Evolutionary conservation across 2,888 invertebrate genomes (phyloP).

Genomic region (Tinea trinotella): DNA sequence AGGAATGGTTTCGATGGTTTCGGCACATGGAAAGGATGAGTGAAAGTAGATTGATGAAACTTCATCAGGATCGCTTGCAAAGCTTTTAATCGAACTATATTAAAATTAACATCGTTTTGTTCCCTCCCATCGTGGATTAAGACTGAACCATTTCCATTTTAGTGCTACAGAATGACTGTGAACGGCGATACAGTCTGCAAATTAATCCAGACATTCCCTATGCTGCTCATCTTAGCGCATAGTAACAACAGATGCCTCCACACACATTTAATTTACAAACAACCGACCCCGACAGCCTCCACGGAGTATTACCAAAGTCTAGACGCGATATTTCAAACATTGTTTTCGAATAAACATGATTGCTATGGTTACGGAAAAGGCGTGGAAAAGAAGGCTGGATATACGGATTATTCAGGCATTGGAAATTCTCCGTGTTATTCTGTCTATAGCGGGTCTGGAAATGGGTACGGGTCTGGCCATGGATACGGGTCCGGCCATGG

Average conservation of each 20-base stretch:
- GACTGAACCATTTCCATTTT: too few relatives aligned
- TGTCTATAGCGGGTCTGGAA: constrained; percentile 24
- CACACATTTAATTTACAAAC: constrained; percentile 53
- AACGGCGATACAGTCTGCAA: constrained; percentile 46
- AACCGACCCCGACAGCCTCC: constrained; percentile 49
- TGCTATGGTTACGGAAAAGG: constrained; percentile 26
- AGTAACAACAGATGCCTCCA: constrained; percentile 48
- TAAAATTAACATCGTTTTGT: too few relatives aligned
- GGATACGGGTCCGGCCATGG: constrained; percentile 19
- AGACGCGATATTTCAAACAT: constrained; percentile 44
- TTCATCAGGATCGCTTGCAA: too few relatives aligned
- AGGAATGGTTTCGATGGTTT: too few relatives aligned
- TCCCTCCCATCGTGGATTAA: too few relatives aligned
- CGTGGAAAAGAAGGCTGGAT: background rate
- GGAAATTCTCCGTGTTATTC: constrained; percentile 12
- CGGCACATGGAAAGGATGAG: too few relatives aligned
- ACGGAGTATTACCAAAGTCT: constrained; percentile 59
- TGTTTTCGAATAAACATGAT: constrained; percentile 28
- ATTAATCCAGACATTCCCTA: constrained; percentile 54
- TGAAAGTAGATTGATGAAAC: too few relatives aligned
- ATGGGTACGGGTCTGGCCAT: constrained; percentile 19
- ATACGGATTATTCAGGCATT: background rate
- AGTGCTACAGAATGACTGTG: constrained; percentile 59
- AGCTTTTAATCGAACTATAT: too few relatives aligned
- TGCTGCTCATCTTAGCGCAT: constrained; percentile 54